Conservation (phyloP, 2,888 invertebrate species). For the Xestobium rufovillosum region DNA sequence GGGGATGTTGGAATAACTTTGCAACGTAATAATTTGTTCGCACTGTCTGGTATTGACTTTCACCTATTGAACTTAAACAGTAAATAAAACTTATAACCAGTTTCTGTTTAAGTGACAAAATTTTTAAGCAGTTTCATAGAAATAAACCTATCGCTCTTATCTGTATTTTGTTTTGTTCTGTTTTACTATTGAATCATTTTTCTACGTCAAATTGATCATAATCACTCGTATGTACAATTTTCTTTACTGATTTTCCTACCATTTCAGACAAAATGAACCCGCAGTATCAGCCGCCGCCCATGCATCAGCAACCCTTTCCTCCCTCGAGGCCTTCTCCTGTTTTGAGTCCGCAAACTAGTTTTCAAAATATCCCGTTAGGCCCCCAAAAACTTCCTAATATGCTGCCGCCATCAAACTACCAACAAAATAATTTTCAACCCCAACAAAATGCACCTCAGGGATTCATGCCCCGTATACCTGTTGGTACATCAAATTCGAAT, state of each 20-base stretch:
- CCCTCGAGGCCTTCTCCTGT: conserved; percentile 45
- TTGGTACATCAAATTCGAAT: conserved; percentile 37
- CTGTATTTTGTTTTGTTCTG: too few species aligned
- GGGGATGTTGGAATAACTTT: too few species aligned
- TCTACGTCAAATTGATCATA: too few species aligned
- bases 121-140: too few species aligned
- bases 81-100: too few species aligned
- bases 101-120: too few species aligned
- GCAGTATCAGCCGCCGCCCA: conserved; percentile 42
- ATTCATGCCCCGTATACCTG: conserved; percentile 32
- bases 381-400: conserved; percentile 23
- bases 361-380: conserved; percentile 32
- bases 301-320: conserved; percentile 20
- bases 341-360: conserved; percentile 40
- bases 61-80: too few species aligned
- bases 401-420: conserved; percentile 13
- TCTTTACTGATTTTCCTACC: conserved; percentile 7
- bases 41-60: too few species aligned
- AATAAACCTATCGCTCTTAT: too few species aligned
- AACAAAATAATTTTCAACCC: conserved; percentile 27
- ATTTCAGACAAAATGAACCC: conserved; percentile 44
- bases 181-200: too few species aligned
- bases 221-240: too few species aligned
- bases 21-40: too few species aligned
- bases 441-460: conserved; percentile 37